Evolutionary conservation across 2,888 invertebrate species (phyloP), one percentile per base, ranked within the genome.

Genomic region (Andrena bicolor): DNA sequence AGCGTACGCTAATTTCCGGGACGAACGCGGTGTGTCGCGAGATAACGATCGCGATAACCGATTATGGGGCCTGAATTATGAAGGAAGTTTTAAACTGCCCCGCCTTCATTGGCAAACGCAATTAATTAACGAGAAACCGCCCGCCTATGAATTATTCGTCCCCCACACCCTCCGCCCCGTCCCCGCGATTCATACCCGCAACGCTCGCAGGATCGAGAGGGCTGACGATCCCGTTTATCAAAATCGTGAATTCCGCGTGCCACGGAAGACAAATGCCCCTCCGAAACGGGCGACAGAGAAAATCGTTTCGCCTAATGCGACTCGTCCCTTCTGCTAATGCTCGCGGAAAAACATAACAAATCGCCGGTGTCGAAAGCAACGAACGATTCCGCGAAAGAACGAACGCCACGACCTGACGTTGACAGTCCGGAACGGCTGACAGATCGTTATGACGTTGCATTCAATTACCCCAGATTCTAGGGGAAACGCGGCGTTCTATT

Each of bases 41-140:
- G 83, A 86, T 89, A 89, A 86, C 78, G 86, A 86, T 82, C 77
- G 68, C 83, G 83, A 86, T 86, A 88, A 86, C 82, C 84, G 85
- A 89, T 89, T 89, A 88, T 73, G 75, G 63, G 23, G 23, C 13
- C 76, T 89, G 83, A 89, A 86, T 87, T 89, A 89, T 87, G 88
- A 86, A 84, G 82, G 78, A 90, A 91, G 88, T 90, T 91, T 90
- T 83, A 90, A 91, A 84, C 86, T 82, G 82, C 82, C 81, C 80
- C 84, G 80, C 87, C 85, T 86, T 90, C 87, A 87, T 89, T 89
- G 89, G 88, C 82, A 83, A 86, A 84, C 79, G 85, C 85, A 88
- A 91, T 91, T 89, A 91, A 91, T 91, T 90, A 91, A 85, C 84
- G 85, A 75, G 80, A 79, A 80, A 76, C 84, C 78, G 83, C 80